A percentile compares a stretch with the other conserved stretches of the same genome.
These are phyloP conservation scores for Perca fluviatilis DNA, from an alignment of 2,113 vertebrate species.

Conservation along the genomic window DNA sequence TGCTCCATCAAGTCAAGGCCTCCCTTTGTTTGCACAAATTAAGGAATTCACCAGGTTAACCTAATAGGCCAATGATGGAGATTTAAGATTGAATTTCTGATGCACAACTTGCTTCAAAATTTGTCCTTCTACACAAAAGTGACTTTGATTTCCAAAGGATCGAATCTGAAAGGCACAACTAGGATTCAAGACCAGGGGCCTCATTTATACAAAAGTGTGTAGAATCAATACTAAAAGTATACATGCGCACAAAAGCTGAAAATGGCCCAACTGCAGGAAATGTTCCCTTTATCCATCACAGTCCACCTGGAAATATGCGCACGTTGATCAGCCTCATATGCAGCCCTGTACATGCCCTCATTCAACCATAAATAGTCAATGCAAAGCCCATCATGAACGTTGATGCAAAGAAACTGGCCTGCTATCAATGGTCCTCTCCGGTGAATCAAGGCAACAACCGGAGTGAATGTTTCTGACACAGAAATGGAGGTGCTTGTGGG, in stretches of 20 bases:
- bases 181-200: constrained; percentile 5
- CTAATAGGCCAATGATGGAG: constrained; percentile 30
- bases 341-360: not conserved
- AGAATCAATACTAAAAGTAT: not conserved
- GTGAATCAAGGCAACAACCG: too few relatives aligned
- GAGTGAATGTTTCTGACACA: too few relatives aligned
- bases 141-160: constrained; percentile 24
- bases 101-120: constrained; percentile 30
- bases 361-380: not conserved
- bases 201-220: not conserved
- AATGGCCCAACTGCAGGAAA: not conserved
- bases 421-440: too few relatives aligned
- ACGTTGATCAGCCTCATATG: not conserved
- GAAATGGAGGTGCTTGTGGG: too few relatives aligned
- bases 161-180: constrained; percentile 10
- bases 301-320: not conserved
- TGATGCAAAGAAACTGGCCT: too few relatives aligned
- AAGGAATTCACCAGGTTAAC: constrained; percentile 60
- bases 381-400: too few relatives aligned
- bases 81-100: constrained; percentile 30
- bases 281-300: not conserved
- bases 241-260: not conserved
- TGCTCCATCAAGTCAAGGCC: constrained; percentile 69
- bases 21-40: constrained; percentile 60
- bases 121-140: constrained; percentile 36